These are phyloP conservation scores for Aurelia coerulea DNA, from an alignment of 30 jellyfish, hydroid and myxozoan genomes.

Conservation along the genomic window DNA sequence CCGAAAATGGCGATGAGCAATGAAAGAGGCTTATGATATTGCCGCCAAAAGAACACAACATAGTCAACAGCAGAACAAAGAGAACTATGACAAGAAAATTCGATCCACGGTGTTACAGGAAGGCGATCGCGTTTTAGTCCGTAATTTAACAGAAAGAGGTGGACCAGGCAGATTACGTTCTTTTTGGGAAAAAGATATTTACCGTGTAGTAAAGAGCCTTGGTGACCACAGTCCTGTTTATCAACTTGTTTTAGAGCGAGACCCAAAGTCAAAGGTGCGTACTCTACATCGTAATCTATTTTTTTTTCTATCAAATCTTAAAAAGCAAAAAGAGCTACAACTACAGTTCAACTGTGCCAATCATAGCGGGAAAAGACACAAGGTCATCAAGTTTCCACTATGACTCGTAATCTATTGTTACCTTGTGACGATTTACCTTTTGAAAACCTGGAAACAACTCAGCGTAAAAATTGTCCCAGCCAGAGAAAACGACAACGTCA, in stretches of 20 bases:
- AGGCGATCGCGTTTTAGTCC: conserved; percentile 14
- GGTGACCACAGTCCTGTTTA: not conserved
- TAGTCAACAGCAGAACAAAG: not conserved
- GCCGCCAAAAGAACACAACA: not conserved
- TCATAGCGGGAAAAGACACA: too few species aligned
- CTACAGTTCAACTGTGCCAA: too few species aligned
- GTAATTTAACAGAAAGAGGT: conserved; percentile 24
- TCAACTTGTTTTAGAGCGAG: not conserved
- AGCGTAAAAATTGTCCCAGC: too few species aligned
- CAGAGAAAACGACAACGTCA: too few species aligned
- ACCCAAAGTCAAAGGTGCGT: not conserved
- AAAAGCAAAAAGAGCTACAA: too few species aligned
- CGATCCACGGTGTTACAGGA: not conserved
- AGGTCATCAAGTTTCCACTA: too few species aligned
- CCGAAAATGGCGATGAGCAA: not conserved
- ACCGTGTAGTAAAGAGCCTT: not conserved
- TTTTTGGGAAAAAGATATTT: not conserved
- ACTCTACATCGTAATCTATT: not conserved
- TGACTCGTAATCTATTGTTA: not conserved
- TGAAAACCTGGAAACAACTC: too few species aligned
- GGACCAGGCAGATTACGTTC: not conserved
- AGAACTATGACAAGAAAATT: too few species aligned
- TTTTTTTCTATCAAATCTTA: too few species aligned
- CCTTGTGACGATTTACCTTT: not conserved
- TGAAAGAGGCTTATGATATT: not conserved